phyloP scores from a whole-genome alignment of 2,797 vertebrate genomes.

The Acipenser ruthenus region DNA sequence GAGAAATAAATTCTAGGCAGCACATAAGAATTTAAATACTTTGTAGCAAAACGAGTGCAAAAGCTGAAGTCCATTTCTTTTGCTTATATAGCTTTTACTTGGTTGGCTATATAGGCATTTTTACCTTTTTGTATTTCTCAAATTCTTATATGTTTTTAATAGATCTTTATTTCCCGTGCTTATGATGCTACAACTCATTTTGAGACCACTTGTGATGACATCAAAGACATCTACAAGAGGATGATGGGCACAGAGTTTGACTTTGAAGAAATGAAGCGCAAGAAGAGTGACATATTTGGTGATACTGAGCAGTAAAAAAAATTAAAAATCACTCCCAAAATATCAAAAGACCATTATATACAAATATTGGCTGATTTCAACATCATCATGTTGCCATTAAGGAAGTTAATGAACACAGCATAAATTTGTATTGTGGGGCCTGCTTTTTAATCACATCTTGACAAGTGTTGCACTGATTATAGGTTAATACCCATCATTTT shows the following conservation, averaged over 20 bases:
- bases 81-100: too few relatives aligned
- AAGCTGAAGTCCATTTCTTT: too few relatives aligned
- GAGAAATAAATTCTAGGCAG: too few relatives aligned
- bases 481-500: slow-evolving; percentile 48
- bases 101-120: too few relatives aligned
- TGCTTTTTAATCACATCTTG: slow-evolving; percentile 72
- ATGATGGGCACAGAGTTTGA: slow-evolving; percentile 95
- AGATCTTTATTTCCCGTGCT: slow-evolving; percentile 92
- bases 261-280: slow-evolving; percentile 97
- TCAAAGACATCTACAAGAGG: slow-evolving; percentile 93
- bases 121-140: too few relatives aligned
- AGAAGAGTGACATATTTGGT: slow-evolving; percentile 86
- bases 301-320: slow-evolving; percentile 68
- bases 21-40: too few relatives aligned
- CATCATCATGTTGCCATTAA: slow-evolving; percentile 45
- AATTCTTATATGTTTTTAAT: not conserved
- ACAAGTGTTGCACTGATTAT: slow-evolving; percentile 63
- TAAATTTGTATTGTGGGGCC: slow-evolving; percentile 73
- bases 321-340: slow-evolving; percentile 21
- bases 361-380: slow-evolving; percentile 43
- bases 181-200: slow-evolving; percentile 98
- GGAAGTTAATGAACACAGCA: slow-evolving; percentile 62
- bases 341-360: slow-evolving; percentile 37
- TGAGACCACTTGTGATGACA: slow-evolving; percentile 96
- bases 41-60: too few relatives aligned